A percentile compares a stretch with the other conserved stretches of the same genome.
Evolutionary conservation across 2,888 invertebrate species (phyloP).

Genomic region (Rosalia funebris): DNA sequence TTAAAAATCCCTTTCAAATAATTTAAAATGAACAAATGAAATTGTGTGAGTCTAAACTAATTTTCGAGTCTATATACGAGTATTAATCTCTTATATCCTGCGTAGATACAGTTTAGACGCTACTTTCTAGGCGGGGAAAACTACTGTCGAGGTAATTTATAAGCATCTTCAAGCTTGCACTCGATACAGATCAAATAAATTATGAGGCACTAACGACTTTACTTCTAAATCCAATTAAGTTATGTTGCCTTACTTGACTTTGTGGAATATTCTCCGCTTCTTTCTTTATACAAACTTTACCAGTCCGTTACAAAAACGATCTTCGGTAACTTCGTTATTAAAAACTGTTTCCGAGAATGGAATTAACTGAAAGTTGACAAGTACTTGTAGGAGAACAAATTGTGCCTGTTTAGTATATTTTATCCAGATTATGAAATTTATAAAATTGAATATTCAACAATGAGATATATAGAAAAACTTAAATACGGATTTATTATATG

Average conservation of each 20-base stretch:
- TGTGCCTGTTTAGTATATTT: neutral
- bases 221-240: slow-evolving; percentile 17
- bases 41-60: no score
- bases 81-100: no score
- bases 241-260: slow-evolving; percentile 16
- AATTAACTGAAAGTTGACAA: neutral
- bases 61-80: no score
- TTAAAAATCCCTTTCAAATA: no score
- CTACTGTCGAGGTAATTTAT: neutral
- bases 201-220: slow-evolving; percentile 5
- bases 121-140: neutral
- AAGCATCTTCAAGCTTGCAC: slow-evolving; percentile 19
- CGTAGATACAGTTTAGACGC: slow-evolving; percentile 20
- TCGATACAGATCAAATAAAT: slow-evolving; percentile 21
- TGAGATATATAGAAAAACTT: no score
- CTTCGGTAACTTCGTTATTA: neutral
- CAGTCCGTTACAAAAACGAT: neutral
- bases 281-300: slow-evolving; percentile 7
- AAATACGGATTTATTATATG: no score
- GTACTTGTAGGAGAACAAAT: neutral
- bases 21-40: no score
- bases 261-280: slow-evolving; percentile 1
- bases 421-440: no score
- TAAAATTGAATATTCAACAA: no score
- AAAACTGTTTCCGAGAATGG: neutral